Percentiles rank a stretch among this genome's conserved stretches.
phyloP scores from a whole-genome alignment of 2,888 invertebrate species.

The Drosophila kokeensis region DNA sequence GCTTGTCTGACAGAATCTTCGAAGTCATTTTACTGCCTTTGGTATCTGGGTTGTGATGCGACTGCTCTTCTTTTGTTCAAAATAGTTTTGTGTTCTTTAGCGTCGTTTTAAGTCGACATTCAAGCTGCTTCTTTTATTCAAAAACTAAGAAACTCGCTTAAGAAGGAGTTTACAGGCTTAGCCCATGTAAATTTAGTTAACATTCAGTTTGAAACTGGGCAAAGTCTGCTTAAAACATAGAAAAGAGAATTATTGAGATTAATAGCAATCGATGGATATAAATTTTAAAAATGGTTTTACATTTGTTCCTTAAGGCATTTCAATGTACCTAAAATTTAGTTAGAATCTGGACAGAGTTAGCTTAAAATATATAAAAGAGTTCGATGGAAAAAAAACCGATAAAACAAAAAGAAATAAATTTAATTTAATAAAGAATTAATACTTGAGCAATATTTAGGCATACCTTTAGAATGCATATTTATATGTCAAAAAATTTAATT shows the following conservation, averaged over 20 bases:
- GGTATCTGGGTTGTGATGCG: background rate
- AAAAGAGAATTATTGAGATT: background rate
- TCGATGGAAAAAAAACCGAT: background rate
- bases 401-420: background rate
- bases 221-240: background rate
- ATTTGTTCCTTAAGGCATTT: background rate
- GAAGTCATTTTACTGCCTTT: conserved; percentile 4
- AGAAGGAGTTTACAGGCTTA: background rate
- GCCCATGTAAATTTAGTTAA: too few relatives aligned
- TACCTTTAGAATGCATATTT: background rate
- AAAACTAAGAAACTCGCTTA: background rate
- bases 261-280: background rate
- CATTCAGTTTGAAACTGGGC: background rate
- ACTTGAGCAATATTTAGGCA: background rate
- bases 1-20: background rate
- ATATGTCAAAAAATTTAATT: background rate
- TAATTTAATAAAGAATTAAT: background rate
- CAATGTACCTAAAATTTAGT: background rate
- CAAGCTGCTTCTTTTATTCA: background rate
- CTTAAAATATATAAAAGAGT: background rate
- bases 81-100: background rate
- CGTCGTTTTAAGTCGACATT: background rate
- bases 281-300: background rate
- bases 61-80: background rate
- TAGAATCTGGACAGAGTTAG: background rate